These are phyloP conservation scores for Ovis aries DNA, from an alignment of 2,113 vertebrate species.

Conservation along the genomic window ARS-UI_Ramb_v3.0 NC_056064.1:48414001-48414500, in stretches of 20 bases:
- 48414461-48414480: background rate
- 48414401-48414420: background rate
- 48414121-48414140: background rate
- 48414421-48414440: background rate
- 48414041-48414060: conserved; percentile 28
- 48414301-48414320: background rate
- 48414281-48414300: background rate
- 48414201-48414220: background rate
- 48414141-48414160: background rate
- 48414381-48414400: background rate
- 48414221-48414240: background rate
- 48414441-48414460: background rate
- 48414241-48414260: background rate
- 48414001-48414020: background rate
- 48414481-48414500: background rate
- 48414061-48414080: conserved; percentile 1
- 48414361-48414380: background rate
- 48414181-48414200: background rate
- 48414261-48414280: conserved; percentile 14
- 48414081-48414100: background rate
- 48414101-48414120: background rate
- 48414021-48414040: conserved; percentile 41
- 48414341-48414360: background rate
- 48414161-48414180: background rate
- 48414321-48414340: background rate